phyloP scores from a whole-genome alignment of 1,140 invertebrate genomes.

The Drosophila nigrodunni region DNA sequence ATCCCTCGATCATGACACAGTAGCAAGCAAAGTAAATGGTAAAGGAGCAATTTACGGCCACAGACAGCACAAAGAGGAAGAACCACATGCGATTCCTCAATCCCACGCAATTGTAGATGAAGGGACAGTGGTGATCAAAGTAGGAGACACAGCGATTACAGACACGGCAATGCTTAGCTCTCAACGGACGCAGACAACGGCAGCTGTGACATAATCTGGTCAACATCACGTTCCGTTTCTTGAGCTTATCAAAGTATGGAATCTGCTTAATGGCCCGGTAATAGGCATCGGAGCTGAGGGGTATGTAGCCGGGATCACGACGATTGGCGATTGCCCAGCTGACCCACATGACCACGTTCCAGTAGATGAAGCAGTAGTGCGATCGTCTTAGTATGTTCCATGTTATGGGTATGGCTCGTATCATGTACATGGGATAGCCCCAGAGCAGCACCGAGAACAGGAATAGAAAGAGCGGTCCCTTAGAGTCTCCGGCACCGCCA shows the following conservation, averaged over 20 bases:
- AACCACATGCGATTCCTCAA: slow-evolving; percentile 95
- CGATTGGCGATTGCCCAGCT: slow-evolving; percentile 95
- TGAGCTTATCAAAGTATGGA: slow-evolving; percentile 95
- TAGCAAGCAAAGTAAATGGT: slow-evolving; percentile 95
- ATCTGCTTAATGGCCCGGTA: slow-evolving; percentile 95
- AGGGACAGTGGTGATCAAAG: slow-evolving; percentile 98
- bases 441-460: slow-evolving; percentile 93
- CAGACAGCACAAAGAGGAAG: slow-evolving; percentile 93
- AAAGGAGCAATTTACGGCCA: slow-evolving; percentile 94
- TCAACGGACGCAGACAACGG: slow-evolving; percentile 92
- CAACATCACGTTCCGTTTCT: slow-evolving; percentile 93
- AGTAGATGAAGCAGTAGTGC: slow-evolving; percentile 95
- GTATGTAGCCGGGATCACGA: slow-evolving; percentile 94
- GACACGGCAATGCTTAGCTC: slow-evolving; percentile 96
- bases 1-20: slow-evolving; percentile 93
- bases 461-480: slow-evolving; percentile 94
- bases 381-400: slow-evolving; percentile 93
- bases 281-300: slow-evolving; percentile 94
- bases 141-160: slow-evolving; percentile 96
- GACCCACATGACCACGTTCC: slow-evolving; percentile 96
- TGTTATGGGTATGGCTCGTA: slow-evolving; percentile 94
- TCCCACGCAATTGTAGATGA: slow-evolving; percentile 97
- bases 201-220: slow-evolving; percentile 96
- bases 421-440: slow-evolving; percentile 97
- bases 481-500: slow-evolving; percentile 94